A percentile compares a stretch with the other conserved stretches of the same genome.
Conservation (phyloP, 2,113 vertebrate species). For the Pan troglodytes region NHGRI_mPanTro3-v2.1_pri NC_072403.2:16339001-16339500, state of each 20-base stretch:
- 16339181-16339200: neutral
- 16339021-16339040: neutral
- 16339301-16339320: neutral
- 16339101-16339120: neutral
- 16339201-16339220: neutral
- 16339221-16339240: neutral
- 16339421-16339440: neutral
- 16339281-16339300: neutral
- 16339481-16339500: neutral
- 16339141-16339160: neutral
- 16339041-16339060: neutral
- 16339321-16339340: neutral
- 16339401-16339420: neutral
- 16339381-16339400: conserved; percentile 1
- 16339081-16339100: neutral
- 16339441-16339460: neutral
- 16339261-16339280: neutral
- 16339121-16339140: neutral
- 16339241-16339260: neutral
- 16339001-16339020: neutral
- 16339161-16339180: neutral
- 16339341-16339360: neutral
- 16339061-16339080: neutral
- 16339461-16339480: neutral
- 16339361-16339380: neutral